Evolutionary conservation across 2,113 vertebrate species (phyloP).

Genomic region (Chlorocebus sabaeus): DNA sequence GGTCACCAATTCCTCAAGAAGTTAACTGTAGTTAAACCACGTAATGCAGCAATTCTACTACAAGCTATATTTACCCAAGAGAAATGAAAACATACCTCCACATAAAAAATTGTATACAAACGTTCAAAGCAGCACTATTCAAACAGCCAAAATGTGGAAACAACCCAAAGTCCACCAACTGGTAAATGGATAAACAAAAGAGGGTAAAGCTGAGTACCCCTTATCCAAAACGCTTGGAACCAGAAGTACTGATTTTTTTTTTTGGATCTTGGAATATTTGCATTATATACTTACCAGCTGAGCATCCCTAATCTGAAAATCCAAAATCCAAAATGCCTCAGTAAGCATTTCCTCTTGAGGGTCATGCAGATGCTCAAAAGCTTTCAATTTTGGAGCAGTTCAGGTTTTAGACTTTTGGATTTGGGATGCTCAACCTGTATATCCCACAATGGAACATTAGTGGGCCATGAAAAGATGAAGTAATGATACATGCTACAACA

Average conservation of each 20-base stretch:
- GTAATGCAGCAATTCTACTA: neutral
- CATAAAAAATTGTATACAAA: neutral
- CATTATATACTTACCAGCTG: neutral
- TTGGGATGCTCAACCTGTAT: neutral
- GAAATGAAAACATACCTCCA: neutral
- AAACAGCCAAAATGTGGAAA: neutral
- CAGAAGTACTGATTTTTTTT: neutral
- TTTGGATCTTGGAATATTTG: neutral
- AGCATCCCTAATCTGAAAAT: neutral
- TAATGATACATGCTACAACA: neutral
- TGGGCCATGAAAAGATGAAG: neutral
- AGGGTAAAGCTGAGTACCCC: neutral
- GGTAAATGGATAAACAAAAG: neutral
- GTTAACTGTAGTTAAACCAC: neutral
- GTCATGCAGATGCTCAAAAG: neutral
- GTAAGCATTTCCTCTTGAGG: neutral
- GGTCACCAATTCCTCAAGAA: constrained; percentile 14
- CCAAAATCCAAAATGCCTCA: neutral
- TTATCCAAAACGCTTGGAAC: neutral
- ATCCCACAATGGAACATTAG: neutral
- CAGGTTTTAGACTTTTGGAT: neutral
- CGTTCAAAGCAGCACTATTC: neutral
- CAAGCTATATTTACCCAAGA: neutral
- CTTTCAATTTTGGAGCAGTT: neutral
- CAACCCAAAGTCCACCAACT: neutral